Evolutionary conservation across 2,113 vertebrate genomes (phyloP).

Genomic region (Pycnonotus jocosus): DNA sequence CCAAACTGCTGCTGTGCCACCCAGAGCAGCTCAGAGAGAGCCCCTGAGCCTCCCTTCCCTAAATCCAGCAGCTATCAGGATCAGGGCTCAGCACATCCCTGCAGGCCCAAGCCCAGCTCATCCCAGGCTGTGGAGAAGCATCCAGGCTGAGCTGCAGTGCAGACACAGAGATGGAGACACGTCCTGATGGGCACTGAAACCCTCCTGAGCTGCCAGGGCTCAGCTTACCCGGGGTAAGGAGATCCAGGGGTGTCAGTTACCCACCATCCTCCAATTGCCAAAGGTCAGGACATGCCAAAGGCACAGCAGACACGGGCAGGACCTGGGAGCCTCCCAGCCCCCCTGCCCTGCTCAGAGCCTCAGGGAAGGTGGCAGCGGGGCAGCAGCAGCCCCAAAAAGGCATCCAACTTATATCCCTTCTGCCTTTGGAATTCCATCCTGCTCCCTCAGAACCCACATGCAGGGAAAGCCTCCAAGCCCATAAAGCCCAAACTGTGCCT

Average conservation of each 20-base stretch:
- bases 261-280: neutral
- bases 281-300: neutral
- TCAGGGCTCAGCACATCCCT: neutral
- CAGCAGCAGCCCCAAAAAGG: neutral
- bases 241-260: neutral
- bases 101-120: neutral
- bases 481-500: rapidly evolving
- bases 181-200: neutral
- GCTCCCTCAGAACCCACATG: rapidly evolving
- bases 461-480: neutral
- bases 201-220: neutral
- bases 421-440: neutral
- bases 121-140: neutral
- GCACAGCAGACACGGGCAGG: neutral
- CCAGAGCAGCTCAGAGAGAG: neutral
- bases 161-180: rapidly evolving
- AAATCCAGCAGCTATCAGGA: rapidly evolving
- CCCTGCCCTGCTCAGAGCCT: neutral
- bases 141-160: rapidly evolving
- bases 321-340: neutral
- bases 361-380: rapidly evolving
- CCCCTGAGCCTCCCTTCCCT: neutral
- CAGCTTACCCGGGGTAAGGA: neutral
- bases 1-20: neutral
- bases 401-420: neutral